Evolutionary conservation across 2,797 vertebrate species (phyloP).

Genomic region (Sebastiscus tertius): DNA sequence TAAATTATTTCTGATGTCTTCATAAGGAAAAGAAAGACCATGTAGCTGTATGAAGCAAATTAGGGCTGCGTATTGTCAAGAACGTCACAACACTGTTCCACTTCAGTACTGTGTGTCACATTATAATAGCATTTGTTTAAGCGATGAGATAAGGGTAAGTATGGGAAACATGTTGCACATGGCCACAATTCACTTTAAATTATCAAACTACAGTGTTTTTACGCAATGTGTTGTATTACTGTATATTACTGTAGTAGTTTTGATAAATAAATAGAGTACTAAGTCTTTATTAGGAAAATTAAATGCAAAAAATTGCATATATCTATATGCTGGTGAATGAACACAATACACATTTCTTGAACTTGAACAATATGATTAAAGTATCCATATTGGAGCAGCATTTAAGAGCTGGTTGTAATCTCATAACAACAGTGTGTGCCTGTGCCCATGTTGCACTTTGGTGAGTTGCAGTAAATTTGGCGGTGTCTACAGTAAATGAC

Average conservation of each 20-base stretch:
- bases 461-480: not conserved
- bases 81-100: slow-evolving; percentile 15
- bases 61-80: not conserved
- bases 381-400: not conserved
- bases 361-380: not conserved
- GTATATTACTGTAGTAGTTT: not conserved
- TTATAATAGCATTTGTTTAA: slow-evolving; percentile 11
- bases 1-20: slow-evolving; percentile 52
- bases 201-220: not conserved
- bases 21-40: slow-evolving; percentile 23
- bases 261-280: not conserved
- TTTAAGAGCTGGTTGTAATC: too few relatives aligned
- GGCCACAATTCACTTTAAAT: not conserved
- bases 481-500: too few relatives aligned
- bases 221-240: not conserved
- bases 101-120: not conserved
- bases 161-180: not conserved
- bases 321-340: not conserved
- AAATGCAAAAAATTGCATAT: not conserved
- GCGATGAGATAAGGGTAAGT: not conserved
- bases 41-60: slow-evolving; percentile 22
- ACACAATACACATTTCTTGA: not conserved
- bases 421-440: not conserved
- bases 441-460: not conserved
- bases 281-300: not conserved